Base-by-base conservation (phyloP, 2,888 invertebrate species). In the Diadegma fenestrale region DNA sequence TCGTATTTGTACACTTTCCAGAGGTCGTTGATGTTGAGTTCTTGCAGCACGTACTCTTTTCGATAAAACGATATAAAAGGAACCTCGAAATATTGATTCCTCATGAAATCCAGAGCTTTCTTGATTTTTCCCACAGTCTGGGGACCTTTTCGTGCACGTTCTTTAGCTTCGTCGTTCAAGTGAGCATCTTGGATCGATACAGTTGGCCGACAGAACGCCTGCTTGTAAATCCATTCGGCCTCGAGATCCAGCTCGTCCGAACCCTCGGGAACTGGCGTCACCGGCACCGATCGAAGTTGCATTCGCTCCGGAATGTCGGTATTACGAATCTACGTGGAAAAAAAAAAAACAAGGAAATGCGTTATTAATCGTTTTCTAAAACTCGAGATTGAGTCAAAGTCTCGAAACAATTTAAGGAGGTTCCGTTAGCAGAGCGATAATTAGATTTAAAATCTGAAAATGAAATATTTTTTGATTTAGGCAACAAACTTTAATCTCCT, bases 31-130 rank as follows among this genome's bases (percentile, higher is more conserved):
- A 98, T 98, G 89, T 96, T 97, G 33, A 99, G 94, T 91, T 99
- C 99, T 0, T 98, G 98, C 91, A 97, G 97, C 0, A 99, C 98
- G 91, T 98, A 98, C 94, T 99, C 99, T 94, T 99, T 99, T 30
- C 99, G 96, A 93, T 99, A 99, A 94, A 98, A 99, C 0, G 98
- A 98, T 90, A 99, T 99, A 94, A 99, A 99, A 0, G 99, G 99
- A 63, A 99, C 99, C 94, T 99, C 99, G 89, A 98, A 94, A 72
- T 97, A 97, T 92, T 98, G 98, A 93, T 98, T 99, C 72, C 99
- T 95, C 96, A 99, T 98, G 93, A 98, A 99, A 91, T 98, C 98
- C 43, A 99, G 94, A 0, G 98, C 98, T 93, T 98, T 98, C 63
- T 97, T 96, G 78, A 99, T 99, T 94, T 98, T 98, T 41, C 96